Conservation (phyloP, 2,797 vertebrate species). For the Eulemur rubriventer region DNA sequence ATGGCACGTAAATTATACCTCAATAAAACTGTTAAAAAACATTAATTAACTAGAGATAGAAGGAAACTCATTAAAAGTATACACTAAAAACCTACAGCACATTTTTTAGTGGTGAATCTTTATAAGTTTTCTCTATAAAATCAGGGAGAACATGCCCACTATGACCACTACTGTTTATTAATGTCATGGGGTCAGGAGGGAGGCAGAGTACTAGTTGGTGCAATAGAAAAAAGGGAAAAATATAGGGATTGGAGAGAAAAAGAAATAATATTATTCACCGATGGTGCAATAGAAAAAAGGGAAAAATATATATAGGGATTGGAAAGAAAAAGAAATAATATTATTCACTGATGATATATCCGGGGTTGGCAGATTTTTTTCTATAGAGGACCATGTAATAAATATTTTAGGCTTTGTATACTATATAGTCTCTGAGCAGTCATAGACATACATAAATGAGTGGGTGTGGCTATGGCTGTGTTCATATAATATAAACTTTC, state of each 20-base stretch:
- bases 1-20: neutral
- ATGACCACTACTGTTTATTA: neutral
- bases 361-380: conserved; percentile 6
- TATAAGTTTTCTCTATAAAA: conserved; percentile 12
- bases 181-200: neutral
- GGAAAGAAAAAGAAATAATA: neutral
- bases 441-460: neutral
- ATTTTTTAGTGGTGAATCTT: neutral
- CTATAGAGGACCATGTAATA: neutral
- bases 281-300: neutral
- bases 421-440: neutral
- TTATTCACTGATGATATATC: neutral
- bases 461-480: neutral
- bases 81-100: neutral
- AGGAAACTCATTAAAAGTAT: neutral
- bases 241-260: neutral
- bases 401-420: conserved; percentile 4
- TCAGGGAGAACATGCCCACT: neutral
- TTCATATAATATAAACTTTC: conserved; percentile 1
- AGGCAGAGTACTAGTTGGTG: neutral
- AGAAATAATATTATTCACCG: neutral
- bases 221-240: neutral
- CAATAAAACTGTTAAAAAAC: conserved; percentile 23
- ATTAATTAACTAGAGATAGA: neutral
- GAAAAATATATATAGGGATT: neutral